Percentiles rank a stretch among this genome's conserved stretches.
Evolutionary conservation across 2,113 vertebrate species (phyloP).

Genomic region (Tringa solitaria): DNA sequence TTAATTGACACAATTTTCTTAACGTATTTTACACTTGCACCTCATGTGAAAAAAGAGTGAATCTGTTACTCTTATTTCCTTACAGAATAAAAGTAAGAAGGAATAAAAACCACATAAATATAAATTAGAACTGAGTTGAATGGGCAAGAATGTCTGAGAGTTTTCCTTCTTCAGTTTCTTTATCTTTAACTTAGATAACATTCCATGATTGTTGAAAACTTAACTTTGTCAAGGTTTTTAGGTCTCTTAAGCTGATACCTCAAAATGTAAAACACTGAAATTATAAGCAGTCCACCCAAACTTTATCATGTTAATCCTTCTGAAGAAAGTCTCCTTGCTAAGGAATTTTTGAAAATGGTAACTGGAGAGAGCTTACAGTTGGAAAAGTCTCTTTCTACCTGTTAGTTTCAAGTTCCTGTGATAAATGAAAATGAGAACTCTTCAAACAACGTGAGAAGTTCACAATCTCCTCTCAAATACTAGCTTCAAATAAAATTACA

Average conservation of each 20-base stretch:
- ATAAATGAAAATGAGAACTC: background rate
- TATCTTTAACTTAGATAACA: background rate
- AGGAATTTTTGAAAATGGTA: background rate
- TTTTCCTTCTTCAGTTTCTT: background rate
- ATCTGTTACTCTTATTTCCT: background rate
- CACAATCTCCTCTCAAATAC: background rate
- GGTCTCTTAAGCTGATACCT: background rate
- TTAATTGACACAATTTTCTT: conserved; percentile 10
- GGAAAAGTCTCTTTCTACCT: background rate
- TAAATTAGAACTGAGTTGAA: background rate
- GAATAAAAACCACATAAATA: background rate
- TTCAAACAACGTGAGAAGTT: background rate
- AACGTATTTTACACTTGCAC: background rate
- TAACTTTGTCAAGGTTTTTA: background rate
- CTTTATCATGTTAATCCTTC: background rate
- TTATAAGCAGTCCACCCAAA: background rate
- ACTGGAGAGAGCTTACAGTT: background rate
- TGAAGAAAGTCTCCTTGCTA: background rate
- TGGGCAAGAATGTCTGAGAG: background rate
- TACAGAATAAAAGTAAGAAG: background rate
- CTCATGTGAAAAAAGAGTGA: background rate
- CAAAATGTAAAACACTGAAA: background rate
- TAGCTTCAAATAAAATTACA: background rate
- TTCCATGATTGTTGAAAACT: background rate
- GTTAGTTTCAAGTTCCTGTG: background rate